These are phyloP conservation scores for Paedocypris micromegethes DNA, from an alignment of 2,797 vertebrate genomes.

Conservation along the genomic window DNA sequence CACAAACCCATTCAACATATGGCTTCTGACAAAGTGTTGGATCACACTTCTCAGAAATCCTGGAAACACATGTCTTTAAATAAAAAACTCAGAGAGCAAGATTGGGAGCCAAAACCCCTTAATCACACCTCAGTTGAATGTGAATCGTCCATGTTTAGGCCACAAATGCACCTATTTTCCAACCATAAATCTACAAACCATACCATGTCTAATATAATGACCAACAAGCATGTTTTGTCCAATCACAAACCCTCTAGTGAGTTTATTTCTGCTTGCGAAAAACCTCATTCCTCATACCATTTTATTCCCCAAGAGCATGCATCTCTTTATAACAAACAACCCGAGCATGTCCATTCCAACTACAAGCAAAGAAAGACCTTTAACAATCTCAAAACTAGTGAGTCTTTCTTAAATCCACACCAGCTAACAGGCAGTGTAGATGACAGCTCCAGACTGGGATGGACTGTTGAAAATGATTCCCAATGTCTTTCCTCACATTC, in stretches of 20 bases:
- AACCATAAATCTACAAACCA: conserved; percentile 74
- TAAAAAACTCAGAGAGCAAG: conserved; percentile 74
- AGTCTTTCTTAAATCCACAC: conserved; percentile 64
- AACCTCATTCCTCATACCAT: conserved; percentile 63
- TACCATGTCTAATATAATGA: conserved; percentile 68
- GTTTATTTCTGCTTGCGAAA: conserved; percentile 77
- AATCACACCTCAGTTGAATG: conserved; percentile 70
- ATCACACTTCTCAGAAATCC: conserved; percentile 64
- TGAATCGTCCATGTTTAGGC: conserved; percentile 69
- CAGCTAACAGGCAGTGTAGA: conserved; percentile 51
- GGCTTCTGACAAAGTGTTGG: conserved; percentile 74
- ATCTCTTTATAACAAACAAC: conserved; percentile 51
- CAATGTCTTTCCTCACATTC: conserved; percentile 80
- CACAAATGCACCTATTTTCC: conserved; percentile 68
- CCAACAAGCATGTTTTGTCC: conserved; percentile 66
- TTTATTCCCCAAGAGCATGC: conserved; percentile 67
- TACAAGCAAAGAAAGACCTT: conserved; percentile 70
- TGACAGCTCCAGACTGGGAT: conserved; percentile 73
- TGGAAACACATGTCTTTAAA: conserved; percentile 65
- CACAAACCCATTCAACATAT: conserved; percentile 78
- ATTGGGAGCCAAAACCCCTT: conserved; percentile 67
- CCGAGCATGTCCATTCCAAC: conserved; percentile 65
- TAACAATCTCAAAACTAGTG: conserved; percentile 65
- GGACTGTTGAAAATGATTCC: conserved; percentile 72
- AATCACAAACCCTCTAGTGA: conserved; percentile 74